phyloP scores from a whole-genome alignment of 2,113 vertebrate species.

The Polypterus senegalus region DNA sequence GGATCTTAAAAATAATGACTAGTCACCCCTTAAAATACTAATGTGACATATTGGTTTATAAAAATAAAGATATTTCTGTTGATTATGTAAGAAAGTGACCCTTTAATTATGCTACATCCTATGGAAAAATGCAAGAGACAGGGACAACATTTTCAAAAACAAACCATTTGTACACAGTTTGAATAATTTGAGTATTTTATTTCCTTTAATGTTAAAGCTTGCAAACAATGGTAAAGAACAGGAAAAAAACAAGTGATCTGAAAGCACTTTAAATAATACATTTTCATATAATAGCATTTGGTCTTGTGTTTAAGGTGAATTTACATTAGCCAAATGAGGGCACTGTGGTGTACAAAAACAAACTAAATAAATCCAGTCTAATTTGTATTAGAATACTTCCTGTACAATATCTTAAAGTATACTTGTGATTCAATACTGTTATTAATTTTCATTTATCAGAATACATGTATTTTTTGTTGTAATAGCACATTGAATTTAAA shows the following conservation, averaged over 20 bases:
- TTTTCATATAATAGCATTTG: neutral
- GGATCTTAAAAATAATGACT: neutral
- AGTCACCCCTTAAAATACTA: neutral
- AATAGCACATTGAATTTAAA: too few relatives aligned
- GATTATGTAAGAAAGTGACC: too few relatives aligned
- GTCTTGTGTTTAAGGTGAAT: neutral
- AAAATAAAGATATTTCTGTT: neutral
- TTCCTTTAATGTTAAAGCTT: neutral
- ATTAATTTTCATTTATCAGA: too few relatives aligned
- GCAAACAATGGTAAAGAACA: neutral
- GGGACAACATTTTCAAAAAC: neutral
- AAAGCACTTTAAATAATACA: neutral
- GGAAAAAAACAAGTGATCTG: neutral
- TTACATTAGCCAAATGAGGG: conserved; percentile 26
- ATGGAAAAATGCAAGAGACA: too few relatives aligned
- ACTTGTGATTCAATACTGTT: too few relatives aligned
- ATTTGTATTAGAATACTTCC: too few relatives aligned
- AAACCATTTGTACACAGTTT: neutral
- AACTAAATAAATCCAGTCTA: neutral
- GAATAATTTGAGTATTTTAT: neutral
- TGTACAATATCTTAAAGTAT: too few relatives aligned
- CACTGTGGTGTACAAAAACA: conserved; percentile 13
- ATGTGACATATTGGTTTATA: neutral
- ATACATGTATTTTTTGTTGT: too few relatives aligned
- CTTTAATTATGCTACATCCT: too few relatives aligned